Evolutionary conservation across 1,140 invertebrate genomes (phyloP).

Genomic region (Trichonephila inaurata): DNA sequence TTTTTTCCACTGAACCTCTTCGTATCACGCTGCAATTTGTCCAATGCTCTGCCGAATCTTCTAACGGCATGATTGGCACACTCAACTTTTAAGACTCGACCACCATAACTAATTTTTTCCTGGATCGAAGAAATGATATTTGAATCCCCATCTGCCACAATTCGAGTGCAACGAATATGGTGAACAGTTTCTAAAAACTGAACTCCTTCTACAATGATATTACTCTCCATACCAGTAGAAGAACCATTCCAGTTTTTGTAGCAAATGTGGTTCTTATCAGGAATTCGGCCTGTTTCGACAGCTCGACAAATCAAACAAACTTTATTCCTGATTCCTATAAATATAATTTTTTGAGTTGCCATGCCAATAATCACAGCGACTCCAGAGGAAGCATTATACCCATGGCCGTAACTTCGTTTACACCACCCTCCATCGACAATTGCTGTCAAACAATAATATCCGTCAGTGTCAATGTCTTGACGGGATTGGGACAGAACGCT

Average conservation of each 20-base stretch:
- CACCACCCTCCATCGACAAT: constrained; percentile 6
- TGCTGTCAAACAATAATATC: too few relatives aligned
- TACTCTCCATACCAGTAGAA: not conserved
- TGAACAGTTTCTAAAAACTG: not conserved
- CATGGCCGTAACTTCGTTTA: not conserved
- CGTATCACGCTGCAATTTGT: not conserved
- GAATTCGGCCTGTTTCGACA: not conserved
- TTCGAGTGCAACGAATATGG: not conserved
- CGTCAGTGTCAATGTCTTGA: not conserved
- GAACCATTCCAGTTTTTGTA: not conserved
- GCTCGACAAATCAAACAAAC: not conserved
- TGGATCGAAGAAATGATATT: not conserved
- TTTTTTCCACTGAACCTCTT: not conserved
- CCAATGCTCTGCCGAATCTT: not conserved
- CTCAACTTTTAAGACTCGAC: not conserved
- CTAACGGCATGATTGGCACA: not conserved
- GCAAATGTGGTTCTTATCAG: not conserved
- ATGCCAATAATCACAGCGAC: not conserved
- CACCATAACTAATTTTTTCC: not conserved
- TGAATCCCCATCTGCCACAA: not conserved
- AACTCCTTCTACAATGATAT: not conserved
- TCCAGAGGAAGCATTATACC: not conserved
- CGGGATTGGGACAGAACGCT: not conserved
- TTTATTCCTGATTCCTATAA: not conserved
- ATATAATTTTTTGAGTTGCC: not conserved